Conservation (phyloP, 1,140 invertebrate genomes). For the Zaprionus tsacasi region DNA sequence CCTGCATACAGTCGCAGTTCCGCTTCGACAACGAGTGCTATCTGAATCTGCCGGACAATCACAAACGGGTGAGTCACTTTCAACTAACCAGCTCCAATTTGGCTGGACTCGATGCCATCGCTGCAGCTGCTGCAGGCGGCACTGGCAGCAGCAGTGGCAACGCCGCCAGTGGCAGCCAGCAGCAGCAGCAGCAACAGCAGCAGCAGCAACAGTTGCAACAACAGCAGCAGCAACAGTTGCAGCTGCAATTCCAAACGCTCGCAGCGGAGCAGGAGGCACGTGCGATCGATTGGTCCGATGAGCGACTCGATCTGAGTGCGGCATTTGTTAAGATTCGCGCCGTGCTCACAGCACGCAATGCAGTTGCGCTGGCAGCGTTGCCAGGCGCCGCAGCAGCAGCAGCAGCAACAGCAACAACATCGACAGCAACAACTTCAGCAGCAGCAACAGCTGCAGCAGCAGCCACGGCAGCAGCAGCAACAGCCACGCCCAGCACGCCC, state of each 20-base stretch:
- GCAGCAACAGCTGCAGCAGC: conserved; percentile 27
- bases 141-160: conserved; percentile 86
- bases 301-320: conserved; percentile 72
- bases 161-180: conserved; percentile 86
- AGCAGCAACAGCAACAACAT: background rate
- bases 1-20: conserved; percentile 95
- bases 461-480: conserved; percentile 15
- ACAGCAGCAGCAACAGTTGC: conserved; percentile 62
- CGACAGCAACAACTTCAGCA: conserved; percentile 16
- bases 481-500: conserved; percentile 11
- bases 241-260: conserved; percentile 69
- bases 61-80: conserved; percentile 94
- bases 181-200: conserved; percentile 24
- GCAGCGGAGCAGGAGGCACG: conserved; percentile 77
- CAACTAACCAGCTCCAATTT: conserved; percentile 64
- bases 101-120: conserved; percentile 33
- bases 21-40: conserved; percentile 99
- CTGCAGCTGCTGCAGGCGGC: conserved; percentile 86
- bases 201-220: conserved; percentile 51
- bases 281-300: conserved; percentile 78
- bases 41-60: conserved; percentile 96
- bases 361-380: conserved; percentile 57
- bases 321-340: conserved; percentile 79
- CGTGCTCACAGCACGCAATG: conserved; percentile 74
- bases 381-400: conserved; percentile 25